These are phyloP conservation scores for Boulengerochromis microlepis DNA, from an alignment of 2,113 vertebrate species.

Conservation along the genomic window DNA sequence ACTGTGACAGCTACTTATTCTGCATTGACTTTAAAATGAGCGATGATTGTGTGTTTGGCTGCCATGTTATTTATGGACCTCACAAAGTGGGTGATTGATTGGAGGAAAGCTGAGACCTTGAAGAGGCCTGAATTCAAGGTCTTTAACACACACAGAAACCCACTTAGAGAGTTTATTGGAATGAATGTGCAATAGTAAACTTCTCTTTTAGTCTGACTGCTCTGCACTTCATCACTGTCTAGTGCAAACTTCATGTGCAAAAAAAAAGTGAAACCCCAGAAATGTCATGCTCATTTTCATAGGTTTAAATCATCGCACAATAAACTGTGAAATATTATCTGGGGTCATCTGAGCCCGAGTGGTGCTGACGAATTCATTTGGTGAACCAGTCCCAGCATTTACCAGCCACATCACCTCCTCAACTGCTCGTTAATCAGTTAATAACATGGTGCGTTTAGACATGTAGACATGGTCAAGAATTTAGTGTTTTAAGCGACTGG, in stretches of 20 bases:
- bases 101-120: conserved; percentile 28
- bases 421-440: background rate
- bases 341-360: fast-evolving
- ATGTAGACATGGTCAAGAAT: background rate
- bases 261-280: background rate
- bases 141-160: background rate
- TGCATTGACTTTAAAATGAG: conserved; percentile 52
- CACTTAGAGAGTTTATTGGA: background rate
- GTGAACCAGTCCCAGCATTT: background rate
- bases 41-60: conserved; percentile 13
- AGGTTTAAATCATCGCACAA: background rate
- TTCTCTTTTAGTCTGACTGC: background rate
- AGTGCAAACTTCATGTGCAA: background rate
- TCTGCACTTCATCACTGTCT: background rate
- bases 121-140: background rate
- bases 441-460: background rate
- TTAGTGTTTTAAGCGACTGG: background rate
- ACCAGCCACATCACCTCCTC: fast-evolving
- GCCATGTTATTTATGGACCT: conserved; percentile 52
- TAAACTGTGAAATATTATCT: background rate
- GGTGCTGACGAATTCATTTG: fast-evolving
- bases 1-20: conserved; percentile 41
- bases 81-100: conserved; percentile 46
- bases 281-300: background rate
- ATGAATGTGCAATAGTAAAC: background rate